Evolutionary conservation across 2,797 vertebrate genomes (phyloP), one percentile per base, ranked within the genome.

Genomic region (Coluber constrictor): DNA sequence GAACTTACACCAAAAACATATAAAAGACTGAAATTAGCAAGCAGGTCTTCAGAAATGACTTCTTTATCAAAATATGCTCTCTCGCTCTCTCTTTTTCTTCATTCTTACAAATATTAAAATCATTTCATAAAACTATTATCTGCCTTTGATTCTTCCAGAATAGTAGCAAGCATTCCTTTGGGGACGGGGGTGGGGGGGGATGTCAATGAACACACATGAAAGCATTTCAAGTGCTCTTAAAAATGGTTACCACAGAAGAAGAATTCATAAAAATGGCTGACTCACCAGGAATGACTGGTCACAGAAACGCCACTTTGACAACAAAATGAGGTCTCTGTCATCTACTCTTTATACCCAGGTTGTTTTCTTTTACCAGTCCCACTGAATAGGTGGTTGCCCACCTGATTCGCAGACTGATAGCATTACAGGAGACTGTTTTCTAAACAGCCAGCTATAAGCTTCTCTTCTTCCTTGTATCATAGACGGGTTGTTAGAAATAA

Each of bases 151-250:
- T 74, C 16, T 3, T 37, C 32, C 70, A 74, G 70, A 74, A 74
- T 37, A 74, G 70, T 18, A 20, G 16, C 16, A 37, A 18, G 32
- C 70, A 74, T 37, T 74, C 70, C 32, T 74, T 37, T 37, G 32
- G 16, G 13, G 8, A 2, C 8, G 7, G 13, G 8, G 8, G 8
- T 3, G 9, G 8, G 8, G 7, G 9, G 0, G 6, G 60, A 37
- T 3, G 27, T 37, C 66, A 74, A 74, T 74, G n/a, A 15, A 32
- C 15, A 70, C n/a, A 70, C 32, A 32, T 70, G 15, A 18, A 37
- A 32, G 66, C n/a, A 74, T 74, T 74, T 74, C 66, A 74, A 18
- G 15, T 37, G 70, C 7, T 74, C 70, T 74, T 74, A 37, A 37
- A 74, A 74, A 70, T 70, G 66, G 12, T 70, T 70, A 32, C 66